Base-by-base conservation (phyloP, 2,797 vertebrate genomes). In the Intellagama lesueurii region DNA sequence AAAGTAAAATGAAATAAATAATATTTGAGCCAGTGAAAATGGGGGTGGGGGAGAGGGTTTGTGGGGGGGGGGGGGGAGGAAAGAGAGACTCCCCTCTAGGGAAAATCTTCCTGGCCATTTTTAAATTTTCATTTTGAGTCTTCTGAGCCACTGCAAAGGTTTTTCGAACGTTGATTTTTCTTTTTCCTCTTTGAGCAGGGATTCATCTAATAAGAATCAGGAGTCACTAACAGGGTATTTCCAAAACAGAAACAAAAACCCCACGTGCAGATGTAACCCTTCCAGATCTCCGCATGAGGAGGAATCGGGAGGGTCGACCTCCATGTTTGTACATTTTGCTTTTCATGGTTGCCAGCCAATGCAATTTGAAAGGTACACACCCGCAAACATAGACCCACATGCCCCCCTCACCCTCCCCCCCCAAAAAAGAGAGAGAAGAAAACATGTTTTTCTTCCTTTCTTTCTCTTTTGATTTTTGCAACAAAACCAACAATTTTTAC, bases 221-320 rank as follows among this genome's bases (percentile, higher is more conserved):
- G 95, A 95, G 94, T 91, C 94, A 93, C 94, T 94, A 94, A 96
- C 95, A 96, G 95, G 95, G 95, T 96, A 96, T 96, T 95, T 94
- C 93, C 83, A 93, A 93, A 78, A 78, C 35, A n/a, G 47, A n/a
- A 86, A 64, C 60, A 22, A 64, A 64, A 28, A 1, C 30, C 79
- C 60, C 7, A 14, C 30, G 6, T 22, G 16, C 75, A 60, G 56
- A 69, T 12, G 78, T 56, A 89, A 87, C 89, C 44, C 80, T 91
- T 89, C 91, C 76, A 66, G 87, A 88, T 93, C 92, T 93, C 90
- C 87, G 68, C 80, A 88, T 88, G 0, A 85, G 90, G 89, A 83
- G 87, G 89, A n/a, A 14, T 73, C 4, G 22, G 5, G 49, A 90
- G 91, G 91, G 30, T 84, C 3, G 8, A 73, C 91, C 90, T 90